These are phyloP conservation scores for Sarcophaga variegata DNA, from an alignment of 2,888 invertebrate genomes.

Conservation along the genomic window DNA sequence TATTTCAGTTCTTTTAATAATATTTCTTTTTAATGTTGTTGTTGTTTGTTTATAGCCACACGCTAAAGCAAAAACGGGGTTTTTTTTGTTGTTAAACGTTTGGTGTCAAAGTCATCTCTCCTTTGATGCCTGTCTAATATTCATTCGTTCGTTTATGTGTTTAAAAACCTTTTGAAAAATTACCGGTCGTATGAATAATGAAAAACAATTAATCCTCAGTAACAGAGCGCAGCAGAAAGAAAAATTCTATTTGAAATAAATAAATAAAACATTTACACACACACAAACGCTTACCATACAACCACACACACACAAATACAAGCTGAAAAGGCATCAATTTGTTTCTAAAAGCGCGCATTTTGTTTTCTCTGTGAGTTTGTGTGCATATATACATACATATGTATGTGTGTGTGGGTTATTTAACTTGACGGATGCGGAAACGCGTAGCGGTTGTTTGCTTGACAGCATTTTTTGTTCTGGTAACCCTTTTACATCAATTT, in stretches of 20 bases:
- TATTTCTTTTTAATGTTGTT: neutral
- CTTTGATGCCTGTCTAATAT: slow-evolving; percentile 55
- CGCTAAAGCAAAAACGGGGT: slow-evolving; percentile 2
- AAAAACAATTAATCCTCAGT: slow-evolving; percentile 74
- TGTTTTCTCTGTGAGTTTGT: too few relatives aligned
- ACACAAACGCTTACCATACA: neutral
- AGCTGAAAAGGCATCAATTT: too few relatives aligned
- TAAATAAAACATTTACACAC: slow-evolving; percentile 9
- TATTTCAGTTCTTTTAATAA: neutral
- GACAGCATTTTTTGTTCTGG: slow-evolving; percentile 43
- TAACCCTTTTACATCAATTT: slow-evolving; percentile 58
- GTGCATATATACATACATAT: neutral
- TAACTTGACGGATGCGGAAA: slow-evolving; percentile 49
- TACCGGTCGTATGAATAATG: slow-evolving; percentile 74
- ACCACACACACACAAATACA: neutral
- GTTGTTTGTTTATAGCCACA: neutral
- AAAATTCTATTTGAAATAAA: slow-evolving; percentile 12
- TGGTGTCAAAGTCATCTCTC: slow-evolving; percentile 17
- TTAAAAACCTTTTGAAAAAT: slow-evolving; percentile 73
- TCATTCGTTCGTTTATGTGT: slow-evolving; percentile 43
- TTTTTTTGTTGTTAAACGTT: slow-evolving; percentile 7
- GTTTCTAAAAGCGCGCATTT: too few relatives aligned
- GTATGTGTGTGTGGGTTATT: slow-evolving; percentile 12
- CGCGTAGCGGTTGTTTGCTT: slow-evolving; percentile 55
- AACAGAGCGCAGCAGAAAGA: slow-evolving; percentile 37